Evolutionary conservation across 2,113 vertebrate genomes (phyloP), one percentile per base, ranked within the genome.

Genomic region (Lipophrys pholis): DNA sequence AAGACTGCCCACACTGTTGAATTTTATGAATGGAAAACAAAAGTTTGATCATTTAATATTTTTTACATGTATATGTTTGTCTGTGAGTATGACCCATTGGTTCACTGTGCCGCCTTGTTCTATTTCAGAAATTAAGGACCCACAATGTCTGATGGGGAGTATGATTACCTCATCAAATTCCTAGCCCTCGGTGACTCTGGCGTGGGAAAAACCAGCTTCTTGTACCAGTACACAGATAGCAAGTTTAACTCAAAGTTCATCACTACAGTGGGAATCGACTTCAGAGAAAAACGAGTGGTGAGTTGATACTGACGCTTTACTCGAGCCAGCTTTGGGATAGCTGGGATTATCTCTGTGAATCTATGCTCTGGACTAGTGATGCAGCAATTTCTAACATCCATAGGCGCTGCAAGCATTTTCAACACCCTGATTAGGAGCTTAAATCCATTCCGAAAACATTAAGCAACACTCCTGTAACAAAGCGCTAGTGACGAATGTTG

Each of bases 121-220:
- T 30, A 30, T 30, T 30, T 4, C 21, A 30, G 21, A 30, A 2
- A 2, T 30, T 30, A 30, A 30, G 21, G 21, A 30, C 21, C 21
- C 21, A 30, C 21, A 4, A 30, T 99, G 97, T 96, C 95, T 94
- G 97, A 99, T 95, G 97, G 98, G 89, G 98, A 99, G 68, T 99
- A 99, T 1, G 98, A 99, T 94, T 99, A 99, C 93, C 97, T 99
- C 92, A 99, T 99, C 93, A 99, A 99, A 84, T 97, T 99, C 89
- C 91, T 99, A 85, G 97, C 97, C 6, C 94, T 99, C 0, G 98
- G 98, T 35, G 98, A 99, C 78, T 99, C 98, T 39, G 98, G 97
- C 39, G 97, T 99, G 58, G 98, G 98, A 73, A 99, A 99, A 88
- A 99, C 97, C 46, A 99, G 97, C 88, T 96, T 98, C 42, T 94